Evolutionary conservation across 2,888 invertebrate species (phyloP).

Genomic region (Drosophila eohydei): DNA sequence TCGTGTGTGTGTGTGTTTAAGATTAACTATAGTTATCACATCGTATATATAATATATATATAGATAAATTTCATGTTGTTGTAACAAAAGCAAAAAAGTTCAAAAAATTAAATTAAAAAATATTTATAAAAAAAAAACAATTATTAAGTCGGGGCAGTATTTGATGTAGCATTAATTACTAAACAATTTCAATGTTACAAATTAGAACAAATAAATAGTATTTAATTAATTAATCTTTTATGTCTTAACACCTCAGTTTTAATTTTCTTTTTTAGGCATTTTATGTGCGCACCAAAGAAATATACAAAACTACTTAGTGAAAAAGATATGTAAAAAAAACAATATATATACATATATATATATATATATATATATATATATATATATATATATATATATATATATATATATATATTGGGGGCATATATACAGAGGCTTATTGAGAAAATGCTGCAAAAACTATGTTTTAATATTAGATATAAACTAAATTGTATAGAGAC

Average conservation of each 20-base stretch:
- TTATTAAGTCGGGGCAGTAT: conserved; percentile 79
- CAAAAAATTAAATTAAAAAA: conserved; percentile 68
- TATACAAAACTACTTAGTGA: conserved; percentile 57
- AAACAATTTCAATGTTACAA: conserved; percentile 75
- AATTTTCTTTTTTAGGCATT: conserved; percentile 53
- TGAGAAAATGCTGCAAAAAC: conserved; percentile 53
- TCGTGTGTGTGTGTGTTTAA: conserved; percentile 45
- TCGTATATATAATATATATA: conserved; percentile 64
- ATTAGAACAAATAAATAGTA: conserved; percentile 81
- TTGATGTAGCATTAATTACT: conserved; percentile 74
- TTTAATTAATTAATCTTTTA: conserved; percentile 45
- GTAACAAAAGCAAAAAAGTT: conserved; percentile 69
- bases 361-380: conserved; percentile 13
- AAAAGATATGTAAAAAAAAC: conserved; percentile 15
- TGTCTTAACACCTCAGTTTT: conserved; percentile 37
- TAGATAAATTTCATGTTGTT: conserved; percentile 74
- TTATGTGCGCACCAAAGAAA: conserved; percentile 52
- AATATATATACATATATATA: conserved; percentile 15
- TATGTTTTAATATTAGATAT: conserved; percentile 29
- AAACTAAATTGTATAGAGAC: conserved; percentile 52
- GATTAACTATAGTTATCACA: conserved; percentile 81
- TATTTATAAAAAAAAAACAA: conserved; percentile 67
- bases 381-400: conserved; percentile 21
- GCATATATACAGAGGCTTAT: conserved; percentile 45
- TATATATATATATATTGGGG: conserved; percentile 9